phyloP scores from a whole-genome alignment of 1,140 invertebrate genomes.

The Aphidius gifuensis region DNA sequence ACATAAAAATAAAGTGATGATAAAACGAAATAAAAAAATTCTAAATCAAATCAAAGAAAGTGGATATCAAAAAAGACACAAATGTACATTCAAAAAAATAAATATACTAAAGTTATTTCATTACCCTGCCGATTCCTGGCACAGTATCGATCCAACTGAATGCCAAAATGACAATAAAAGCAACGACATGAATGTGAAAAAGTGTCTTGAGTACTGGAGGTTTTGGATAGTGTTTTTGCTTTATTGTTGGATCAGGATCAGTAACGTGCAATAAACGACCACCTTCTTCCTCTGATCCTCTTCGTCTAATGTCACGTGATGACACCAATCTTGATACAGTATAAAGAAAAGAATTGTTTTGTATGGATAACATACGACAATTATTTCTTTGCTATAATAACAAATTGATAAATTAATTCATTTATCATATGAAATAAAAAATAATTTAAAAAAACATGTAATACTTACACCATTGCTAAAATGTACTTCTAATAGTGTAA shows the following conservation, averaged over 20 bases:
- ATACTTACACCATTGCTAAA: constrained; percentile 41
- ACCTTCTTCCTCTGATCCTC: constrained; percentile 45
- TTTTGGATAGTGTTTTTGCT: constrained; percentile 44
- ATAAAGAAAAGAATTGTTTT: constrained; percentile 50
- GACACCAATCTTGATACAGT: constrained; percentile 56
- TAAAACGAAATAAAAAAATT: neutral
- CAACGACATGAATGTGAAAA: constrained; percentile 54
- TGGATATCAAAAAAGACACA: neutral
- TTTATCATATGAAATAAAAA: neutral
- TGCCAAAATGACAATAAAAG: constrained; percentile 46
- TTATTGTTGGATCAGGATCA: constrained; percentile 47
- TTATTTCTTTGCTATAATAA: constrained; percentile 41
- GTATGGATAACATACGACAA: constrained; percentile 42
- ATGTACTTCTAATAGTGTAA: constrained; percentile 55
- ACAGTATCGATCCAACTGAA: constrained; percentile 55
- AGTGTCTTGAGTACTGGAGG: constrained; percentile 46
- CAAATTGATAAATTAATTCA: neutral
- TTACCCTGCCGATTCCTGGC: constrained; percentile 54
- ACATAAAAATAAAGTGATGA: constrained; percentile 13
- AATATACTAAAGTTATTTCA: constrained; percentile 17
- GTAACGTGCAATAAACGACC: constrained; percentile 47
- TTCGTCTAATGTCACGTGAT: constrained; percentile 45
- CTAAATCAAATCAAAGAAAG: neutral
- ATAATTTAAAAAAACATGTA: too few relatives aligned
- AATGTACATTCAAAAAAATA: too few relatives aligned